A percentile compares a stretch with the other conserved stretches of the same genome.
These are phyloP conservation scores for Ammodytes dubius DNA, from an alignment of 2,113 vertebrate genomes.

Conservation along the genomic window DNA sequence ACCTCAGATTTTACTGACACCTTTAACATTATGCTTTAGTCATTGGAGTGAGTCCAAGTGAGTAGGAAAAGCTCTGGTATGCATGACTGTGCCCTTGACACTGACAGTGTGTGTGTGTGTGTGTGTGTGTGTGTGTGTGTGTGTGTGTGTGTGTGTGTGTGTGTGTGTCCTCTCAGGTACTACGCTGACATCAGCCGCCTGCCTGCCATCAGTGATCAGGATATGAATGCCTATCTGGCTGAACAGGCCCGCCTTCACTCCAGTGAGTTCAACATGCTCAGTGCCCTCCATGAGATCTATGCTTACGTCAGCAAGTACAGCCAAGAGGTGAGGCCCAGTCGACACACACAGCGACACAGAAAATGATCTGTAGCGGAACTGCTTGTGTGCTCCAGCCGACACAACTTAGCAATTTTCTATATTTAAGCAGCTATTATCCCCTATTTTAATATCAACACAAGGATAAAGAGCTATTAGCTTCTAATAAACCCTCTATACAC, in stretches of 20 bases:
- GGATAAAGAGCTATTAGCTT: neutral
- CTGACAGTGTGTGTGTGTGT: slow-evolving; percentile 10
- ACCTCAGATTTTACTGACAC: slow-evolving; percentile 8
- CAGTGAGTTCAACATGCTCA: slow-evolving; percentile 94
- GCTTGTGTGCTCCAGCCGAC: neutral
- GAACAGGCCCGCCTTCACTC: slow-evolving; percentile 96
- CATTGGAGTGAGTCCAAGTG: slow-evolving; percentile 26
- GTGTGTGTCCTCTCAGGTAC: slow-evolving; percentile 86
- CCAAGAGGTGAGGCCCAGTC: slow-evolving; percentile 88
- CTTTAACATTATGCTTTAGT: neutral
- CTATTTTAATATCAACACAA: neutral
- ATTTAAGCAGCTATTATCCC: slow-evolving; percentile 9
- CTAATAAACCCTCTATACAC: no score
- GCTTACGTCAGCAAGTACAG: slow-evolving; percentile 96
- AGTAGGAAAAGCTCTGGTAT: slow-evolving; percentile 40
- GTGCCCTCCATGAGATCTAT: slow-evolving; percentile 95
- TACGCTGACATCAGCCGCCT: slow-evolving; percentile 96
- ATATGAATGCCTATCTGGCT: slow-evolving; percentile 98
- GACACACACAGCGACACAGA: neutral
- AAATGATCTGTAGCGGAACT: neutral
- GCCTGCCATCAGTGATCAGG: slow-evolving; percentile 97
- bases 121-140: slow-evolving; percentile 15
- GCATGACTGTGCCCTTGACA: slow-evolving; percentile 42
- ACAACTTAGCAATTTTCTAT: neutral
- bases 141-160: slow-evolving; percentile 25